A percentile compares a stretch with the other conserved stretches of the same genome.
These are phyloP conservation scores for Hyla sarda DNA, from an alignment of 2,113 vertebrate genomes.

Conservation along the genomic window DNA sequence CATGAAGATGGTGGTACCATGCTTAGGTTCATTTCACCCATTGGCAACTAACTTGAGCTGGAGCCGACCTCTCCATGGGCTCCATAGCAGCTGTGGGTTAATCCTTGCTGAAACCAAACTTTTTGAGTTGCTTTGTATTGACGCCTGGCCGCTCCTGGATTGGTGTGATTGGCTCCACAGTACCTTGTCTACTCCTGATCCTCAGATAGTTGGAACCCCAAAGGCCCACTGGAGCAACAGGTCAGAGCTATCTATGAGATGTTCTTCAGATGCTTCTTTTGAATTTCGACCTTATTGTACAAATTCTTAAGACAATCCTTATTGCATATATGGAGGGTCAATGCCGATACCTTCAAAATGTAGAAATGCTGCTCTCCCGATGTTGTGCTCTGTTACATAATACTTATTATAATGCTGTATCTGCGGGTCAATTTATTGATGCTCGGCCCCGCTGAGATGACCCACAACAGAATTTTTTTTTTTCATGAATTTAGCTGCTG, in stretches of 20 bases:
- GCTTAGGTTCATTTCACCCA: not conserved
- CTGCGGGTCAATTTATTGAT: conserved; percentile 48
- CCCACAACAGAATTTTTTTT: not conserved
- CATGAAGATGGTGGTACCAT: not conserved
- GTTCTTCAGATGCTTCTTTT: not conserved
- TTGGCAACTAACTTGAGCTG: not conserved
- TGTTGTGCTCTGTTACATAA: not conserved
- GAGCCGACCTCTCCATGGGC: not conserved
- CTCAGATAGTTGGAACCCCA: not conserved
- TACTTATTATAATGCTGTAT: not conserved
- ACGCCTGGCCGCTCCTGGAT: not conserved
- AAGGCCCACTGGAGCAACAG: not conserved
- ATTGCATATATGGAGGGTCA: not conserved
- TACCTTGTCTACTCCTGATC: not conserved
- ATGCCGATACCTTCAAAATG: not conserved
- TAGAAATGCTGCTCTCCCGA: conserved; percentile 18
- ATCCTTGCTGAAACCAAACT: not conserved
- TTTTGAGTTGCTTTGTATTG: not conserved
- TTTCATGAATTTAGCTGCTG: conserved; percentile 20
- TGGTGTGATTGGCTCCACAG: not conserved
- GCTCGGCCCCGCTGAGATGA: conserved; percentile 29
- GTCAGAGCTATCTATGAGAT: not conserved
- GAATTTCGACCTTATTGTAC: not conserved
- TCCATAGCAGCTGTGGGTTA: not conserved
- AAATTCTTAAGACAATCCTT: not conserved